Evolutionary conservation across 2,113 vertebrate genomes (phyloP).

Genomic region (Cnemophilus loriae): DNA sequence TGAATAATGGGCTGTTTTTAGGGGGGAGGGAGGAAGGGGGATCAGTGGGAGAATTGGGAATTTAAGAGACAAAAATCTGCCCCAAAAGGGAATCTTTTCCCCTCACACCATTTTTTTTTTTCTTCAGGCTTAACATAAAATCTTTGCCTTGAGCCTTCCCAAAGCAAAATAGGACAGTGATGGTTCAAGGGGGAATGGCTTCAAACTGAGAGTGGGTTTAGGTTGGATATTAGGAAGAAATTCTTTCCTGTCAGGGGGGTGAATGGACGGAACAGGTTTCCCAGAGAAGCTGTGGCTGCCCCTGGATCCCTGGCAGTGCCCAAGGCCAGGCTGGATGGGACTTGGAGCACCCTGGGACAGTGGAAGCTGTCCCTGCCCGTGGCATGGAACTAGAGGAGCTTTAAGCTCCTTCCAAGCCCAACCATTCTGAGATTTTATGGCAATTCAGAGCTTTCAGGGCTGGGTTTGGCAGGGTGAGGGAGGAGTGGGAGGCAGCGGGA

Average conservation of each 20-base stretch:
- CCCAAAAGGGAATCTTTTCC: background rate
- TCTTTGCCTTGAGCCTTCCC: background rate
- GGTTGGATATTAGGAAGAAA: background rate
- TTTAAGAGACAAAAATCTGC: background rate
- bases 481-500: background rate
- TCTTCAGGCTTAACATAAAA: background rate
- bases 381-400: background rate
- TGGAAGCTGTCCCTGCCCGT: background rate
- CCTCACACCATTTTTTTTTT: background rate
- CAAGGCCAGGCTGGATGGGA: accelerated
- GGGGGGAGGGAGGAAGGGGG: background rate
- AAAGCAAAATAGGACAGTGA: background rate
- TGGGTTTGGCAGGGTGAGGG: background rate
- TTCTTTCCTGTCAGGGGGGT: background rate
- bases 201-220: background rate
- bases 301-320: background rate
- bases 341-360: accelerated
- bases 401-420: background rate
- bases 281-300: background rate
- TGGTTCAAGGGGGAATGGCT: background rate
- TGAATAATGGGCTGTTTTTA: background rate
- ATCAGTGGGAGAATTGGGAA: background rate
- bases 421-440: accelerated
- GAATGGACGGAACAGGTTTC: background rate
- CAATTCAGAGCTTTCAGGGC: background rate